phyloP scores from a whole-genome alignment of 2,797 vertebrate species.

The Okamejei kenojei region DNA sequence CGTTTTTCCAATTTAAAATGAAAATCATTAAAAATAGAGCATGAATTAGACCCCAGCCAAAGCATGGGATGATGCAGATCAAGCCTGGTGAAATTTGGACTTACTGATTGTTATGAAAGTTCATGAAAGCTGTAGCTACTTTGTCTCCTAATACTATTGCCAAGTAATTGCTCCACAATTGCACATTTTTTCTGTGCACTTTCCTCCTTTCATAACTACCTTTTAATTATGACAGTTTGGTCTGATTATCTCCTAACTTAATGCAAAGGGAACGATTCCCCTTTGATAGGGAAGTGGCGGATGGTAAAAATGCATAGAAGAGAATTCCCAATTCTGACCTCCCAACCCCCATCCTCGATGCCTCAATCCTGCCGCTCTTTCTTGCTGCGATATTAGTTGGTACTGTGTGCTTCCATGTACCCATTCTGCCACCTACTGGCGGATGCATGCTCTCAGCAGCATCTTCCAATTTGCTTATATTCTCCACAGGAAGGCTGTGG shows the following conservation, averaged over 20 bases:
- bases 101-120: neutral
- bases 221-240: neutral
- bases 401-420: neutral
- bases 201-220: neutral
- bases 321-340: neutral
- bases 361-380: neutral
- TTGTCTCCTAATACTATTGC: neutral
- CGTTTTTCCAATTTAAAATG: neutral
- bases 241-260: neutral
- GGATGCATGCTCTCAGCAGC: too few relatives aligned
- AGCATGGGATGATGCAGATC: neutral
- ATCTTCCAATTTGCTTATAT: neutral
- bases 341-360: neutral
- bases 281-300: neutral
- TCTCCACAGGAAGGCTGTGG: too few relatives aligned
- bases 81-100: neutral
- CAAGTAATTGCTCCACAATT: too few relatives aligned
- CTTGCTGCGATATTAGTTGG: neutral
- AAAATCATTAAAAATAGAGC: neutral
- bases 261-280: neutral
- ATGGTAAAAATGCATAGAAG: neutral
- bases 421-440: slow-evolving; percentile 37
- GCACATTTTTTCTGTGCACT: neutral
- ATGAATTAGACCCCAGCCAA: neutral
- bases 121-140: neutral